Percentiles rank a stretch among this genome's conserved stretches.
Evolutionary conservation across 2,888 invertebrate species (phyloP).

Genomic region (Drosophila formosana): DNA sequence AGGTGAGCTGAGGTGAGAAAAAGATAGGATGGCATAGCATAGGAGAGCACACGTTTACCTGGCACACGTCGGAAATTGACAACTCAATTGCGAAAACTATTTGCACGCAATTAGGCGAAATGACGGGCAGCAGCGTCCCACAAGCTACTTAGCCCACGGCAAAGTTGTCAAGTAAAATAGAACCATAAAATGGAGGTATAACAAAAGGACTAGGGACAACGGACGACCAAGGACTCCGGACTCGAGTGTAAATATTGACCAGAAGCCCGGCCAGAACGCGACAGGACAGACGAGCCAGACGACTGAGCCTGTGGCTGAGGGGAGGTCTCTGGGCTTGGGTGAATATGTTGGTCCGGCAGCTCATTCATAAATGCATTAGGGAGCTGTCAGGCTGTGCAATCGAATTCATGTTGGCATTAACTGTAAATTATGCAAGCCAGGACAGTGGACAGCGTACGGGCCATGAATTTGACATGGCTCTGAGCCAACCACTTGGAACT

Average conservation of each 20-base stretch:
- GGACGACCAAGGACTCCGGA: conserved; percentile 3
- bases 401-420: conserved; percentile 76
- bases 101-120: conserved; percentile 75
- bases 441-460: conserved; percentile 22
- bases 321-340: not conserved
- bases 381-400: conserved; percentile 59
- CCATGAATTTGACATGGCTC: conserved; percentile 69
- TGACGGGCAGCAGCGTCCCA: conserved; percentile 31
- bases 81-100: conserved; percentile 78
- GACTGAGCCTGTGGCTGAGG: not conserved
- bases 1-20: conserved; percentile 13
- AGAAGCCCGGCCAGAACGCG: conserved; percentile 9
- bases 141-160: conserved; percentile 43
- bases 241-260: conserved; percentile 59
- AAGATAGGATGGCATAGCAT: conserved; percentile 3
- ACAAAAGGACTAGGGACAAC: conserved; percentile 36
- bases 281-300: not conserved
- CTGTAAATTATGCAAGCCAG: conserved; percentile 70
- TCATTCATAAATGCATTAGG: conserved; percentile 78
- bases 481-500: conserved; percentile 65
- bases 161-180: conserved; percentile 47
- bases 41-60: conserved; percentile 26
- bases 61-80: conserved; percentile 61
- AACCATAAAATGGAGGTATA: conserved; percentile 49
- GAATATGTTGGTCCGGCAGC: conserved; percentile 35